phyloP scores from a whole-genome alignment of 2,797 vertebrate species.

The Pseudomugil gertrudae region DNA sequence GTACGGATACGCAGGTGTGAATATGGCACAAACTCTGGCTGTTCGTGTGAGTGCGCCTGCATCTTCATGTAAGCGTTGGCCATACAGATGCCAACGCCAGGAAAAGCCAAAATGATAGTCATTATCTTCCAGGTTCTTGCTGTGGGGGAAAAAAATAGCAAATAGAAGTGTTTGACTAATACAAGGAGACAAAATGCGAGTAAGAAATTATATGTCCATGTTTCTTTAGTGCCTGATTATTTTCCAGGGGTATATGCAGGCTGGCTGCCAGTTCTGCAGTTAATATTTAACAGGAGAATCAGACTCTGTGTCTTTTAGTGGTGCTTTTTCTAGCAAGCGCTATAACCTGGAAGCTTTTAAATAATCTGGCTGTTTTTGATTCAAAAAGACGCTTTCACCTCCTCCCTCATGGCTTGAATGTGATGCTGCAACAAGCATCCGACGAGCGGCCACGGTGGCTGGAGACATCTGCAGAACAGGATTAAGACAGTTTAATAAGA shows the following conservation, averaged over 20 bases:
- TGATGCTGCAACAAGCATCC: conserved; percentile 77
- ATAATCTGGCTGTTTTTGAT: not conserved
- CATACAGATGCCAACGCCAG: conserved; percentile 85
- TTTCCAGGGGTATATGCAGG: conserved; percentile 8
- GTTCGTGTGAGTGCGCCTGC: conserved; percentile 45
- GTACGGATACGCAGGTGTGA: conserved; percentile 87
- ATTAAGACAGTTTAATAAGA: not conserved
- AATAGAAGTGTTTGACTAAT: not conserved
- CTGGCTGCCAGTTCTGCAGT: conserved; percentile 34
- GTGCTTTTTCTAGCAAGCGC: no score
- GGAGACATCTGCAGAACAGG: conserved; percentile 63
- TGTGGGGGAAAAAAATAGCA: conserved; percentile 49
- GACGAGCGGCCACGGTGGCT: conserved; percentile 59
- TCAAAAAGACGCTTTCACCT: conserved; percentile 63
- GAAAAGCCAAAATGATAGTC: conserved; percentile 81
- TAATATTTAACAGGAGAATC: conserved; percentile 40
- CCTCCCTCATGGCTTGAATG: conserved; percentile 73
- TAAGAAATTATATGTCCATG: not conserved
- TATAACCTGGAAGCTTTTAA: not conserved
- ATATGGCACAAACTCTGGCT: conserved; percentile 81
- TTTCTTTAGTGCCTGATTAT: conserved; percentile 1
- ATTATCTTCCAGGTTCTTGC: conserved; percentile 87
- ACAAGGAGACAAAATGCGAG: no score
- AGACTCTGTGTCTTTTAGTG: not conserved
- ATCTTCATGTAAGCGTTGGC: conserved; percentile 84